A percentile compares a stretch with the other conserved stretches of the same genome.
phyloP scores from a whole-genome alignment of 2,797 vertebrate genomes.

The Orestias chungarensis region DNA sequence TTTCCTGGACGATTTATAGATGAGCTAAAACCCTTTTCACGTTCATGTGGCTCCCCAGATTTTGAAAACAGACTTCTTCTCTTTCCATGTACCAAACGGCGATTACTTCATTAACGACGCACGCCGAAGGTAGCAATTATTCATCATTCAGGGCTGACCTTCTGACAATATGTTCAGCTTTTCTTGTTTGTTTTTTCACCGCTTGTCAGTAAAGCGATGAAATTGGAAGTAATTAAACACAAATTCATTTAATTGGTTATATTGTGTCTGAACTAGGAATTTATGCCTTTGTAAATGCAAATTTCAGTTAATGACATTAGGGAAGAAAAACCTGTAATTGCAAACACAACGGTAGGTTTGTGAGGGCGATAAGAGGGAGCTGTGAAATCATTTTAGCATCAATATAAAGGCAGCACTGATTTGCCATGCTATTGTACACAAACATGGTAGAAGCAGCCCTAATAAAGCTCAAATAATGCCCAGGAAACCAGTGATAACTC shows the following conservation, averaged over 20 bases:
- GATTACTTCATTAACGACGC: slow-evolving; percentile 3
- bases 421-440: not conserved
- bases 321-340: not conserved
- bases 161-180: not conserved
- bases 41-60: too few relatives aligned
- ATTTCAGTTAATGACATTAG: not conserved
- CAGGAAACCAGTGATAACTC: not conserved
- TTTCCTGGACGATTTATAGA: too few relatives aligned
- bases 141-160: slow-evolving; percentile 5
- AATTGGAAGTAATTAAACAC: not conserved
- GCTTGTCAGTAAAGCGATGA: not conserved
- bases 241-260: slow-evolving; percentile 6
- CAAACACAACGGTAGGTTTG: not conserved
- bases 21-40: too few relatives aligned
- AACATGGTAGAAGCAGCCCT: not conserved
- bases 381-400: not conserved
- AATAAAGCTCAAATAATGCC: slow-evolving; percentile 15
- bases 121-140: not conserved
- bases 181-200: not conserved
- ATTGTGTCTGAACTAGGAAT: not conserved
- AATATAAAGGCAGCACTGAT: not conserved
- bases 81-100: not conserved
- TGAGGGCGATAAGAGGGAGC: not conserved
- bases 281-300: not conserved
- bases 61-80: too few relatives aligned